These are phyloP conservation scores for Polydrusus pterygomalis DNA, from an alignment of 2,888 invertebrate genomes.

Conservation along the genomic window DNA sequence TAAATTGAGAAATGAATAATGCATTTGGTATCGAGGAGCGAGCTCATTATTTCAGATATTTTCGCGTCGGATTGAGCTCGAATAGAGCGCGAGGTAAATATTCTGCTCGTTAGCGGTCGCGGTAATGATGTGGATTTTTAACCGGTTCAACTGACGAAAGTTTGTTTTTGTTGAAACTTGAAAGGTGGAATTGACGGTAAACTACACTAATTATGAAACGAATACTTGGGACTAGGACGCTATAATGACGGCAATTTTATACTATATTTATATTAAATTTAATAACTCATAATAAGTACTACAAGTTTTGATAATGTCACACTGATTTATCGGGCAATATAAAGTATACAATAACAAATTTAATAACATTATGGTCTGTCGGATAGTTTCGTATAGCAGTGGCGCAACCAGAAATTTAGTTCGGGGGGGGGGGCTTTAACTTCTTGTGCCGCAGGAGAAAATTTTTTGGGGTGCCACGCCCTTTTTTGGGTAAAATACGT, in stretches of 20 bases:
- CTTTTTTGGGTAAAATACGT: too few relatives aligned
- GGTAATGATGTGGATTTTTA: constrained; percentile 53
- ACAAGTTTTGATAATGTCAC: too few relatives aligned
- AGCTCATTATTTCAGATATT: constrained; percentile 45
- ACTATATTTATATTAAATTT: too few relatives aligned
- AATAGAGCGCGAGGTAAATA: constrained; percentile 49
- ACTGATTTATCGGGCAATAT: too few relatives aligned
- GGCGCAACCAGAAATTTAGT: too few relatives aligned
- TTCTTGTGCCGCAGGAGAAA: too few relatives aligned
- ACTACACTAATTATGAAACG: constrained; percentile 10
- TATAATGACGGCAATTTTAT: neutral
- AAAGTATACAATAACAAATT: too few relatives aligned
- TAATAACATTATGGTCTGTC: too few relatives aligned
- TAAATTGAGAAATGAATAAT: constrained; percentile 42
- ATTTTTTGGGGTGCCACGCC: too few relatives aligned
- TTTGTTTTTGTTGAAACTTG: constrained; percentile 24
- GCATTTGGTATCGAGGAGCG: constrained; percentile 32
- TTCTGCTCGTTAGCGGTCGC: constrained; percentile 48
- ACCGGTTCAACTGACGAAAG: constrained; percentile 27
- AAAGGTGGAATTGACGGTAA: constrained; percentile 22
- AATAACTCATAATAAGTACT: too few relatives aligned
- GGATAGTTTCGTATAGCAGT: too few relatives aligned
- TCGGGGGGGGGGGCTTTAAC: too few relatives aligned
- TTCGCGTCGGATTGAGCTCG: constrained; percentile 39
- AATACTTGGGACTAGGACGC: neutral